Evolutionary conservation across 2,113 vertebrate genomes (phyloP).

Genomic region (Elaphurus davidianus): DNA sequence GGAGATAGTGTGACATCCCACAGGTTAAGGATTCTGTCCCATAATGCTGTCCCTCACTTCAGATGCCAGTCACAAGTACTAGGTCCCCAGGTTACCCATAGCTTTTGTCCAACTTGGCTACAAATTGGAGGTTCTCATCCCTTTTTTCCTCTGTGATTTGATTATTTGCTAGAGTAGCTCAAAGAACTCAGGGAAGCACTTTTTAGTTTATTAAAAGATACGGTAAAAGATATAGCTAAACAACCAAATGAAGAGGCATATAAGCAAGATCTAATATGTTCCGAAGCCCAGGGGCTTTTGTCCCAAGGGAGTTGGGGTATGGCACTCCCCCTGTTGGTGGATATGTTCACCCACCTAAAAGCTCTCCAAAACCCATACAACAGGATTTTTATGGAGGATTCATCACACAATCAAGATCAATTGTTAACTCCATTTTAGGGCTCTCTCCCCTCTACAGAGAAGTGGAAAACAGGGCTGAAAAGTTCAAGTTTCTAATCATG

Average conservation of each 20-base stretch:
- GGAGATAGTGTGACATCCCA: background rate
- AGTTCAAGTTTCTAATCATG: background rate
- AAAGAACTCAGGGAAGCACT: background rate
- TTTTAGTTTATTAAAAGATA: background rate
- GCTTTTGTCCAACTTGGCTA: background rate
- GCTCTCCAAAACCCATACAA: background rate
- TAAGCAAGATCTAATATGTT: background rate
- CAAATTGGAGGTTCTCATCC: background rate
- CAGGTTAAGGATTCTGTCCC: background rate
- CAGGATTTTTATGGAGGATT: background rate
- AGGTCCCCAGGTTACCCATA: background rate
- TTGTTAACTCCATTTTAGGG: background rate
- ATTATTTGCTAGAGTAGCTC: background rate
- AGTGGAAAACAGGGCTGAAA: background rate
- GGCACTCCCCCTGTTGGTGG: background rate
- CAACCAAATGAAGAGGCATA: background rate
- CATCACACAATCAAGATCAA: background rate
- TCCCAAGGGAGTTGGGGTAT: no score
- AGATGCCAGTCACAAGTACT: background rate
- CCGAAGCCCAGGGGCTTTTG: background rate
- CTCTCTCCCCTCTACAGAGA: background rate
- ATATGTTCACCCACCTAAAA: background rate
- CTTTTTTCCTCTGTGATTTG: background rate
- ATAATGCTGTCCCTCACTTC: background rate
- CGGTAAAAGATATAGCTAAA: background rate